These are phyloP conservation scores for Collichthys lucidus DNA, from an alignment of 2,113 vertebrate genomes.

Conservation along the genomic window DNA sequence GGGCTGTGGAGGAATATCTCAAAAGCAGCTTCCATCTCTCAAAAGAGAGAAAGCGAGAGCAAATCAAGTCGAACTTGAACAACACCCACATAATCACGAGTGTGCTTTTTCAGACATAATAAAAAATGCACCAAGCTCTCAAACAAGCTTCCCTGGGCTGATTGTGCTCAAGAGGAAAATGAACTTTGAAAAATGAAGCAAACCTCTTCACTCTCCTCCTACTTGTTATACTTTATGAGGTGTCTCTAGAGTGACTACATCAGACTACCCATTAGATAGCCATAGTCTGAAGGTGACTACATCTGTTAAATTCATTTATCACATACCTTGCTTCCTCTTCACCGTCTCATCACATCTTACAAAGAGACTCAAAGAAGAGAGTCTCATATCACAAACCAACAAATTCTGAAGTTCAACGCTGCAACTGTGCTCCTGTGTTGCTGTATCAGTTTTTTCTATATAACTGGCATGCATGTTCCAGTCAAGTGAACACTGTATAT, in stretches of 20 bases:
- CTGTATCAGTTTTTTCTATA: no score
- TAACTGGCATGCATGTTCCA: conserved; percentile 50
- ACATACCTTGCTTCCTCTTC: background rate
- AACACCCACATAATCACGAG: conserved; percentile 74
- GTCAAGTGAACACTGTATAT: conserved; percentile 24
- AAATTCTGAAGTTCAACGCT: background rate
- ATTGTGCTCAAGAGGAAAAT: conserved; percentile 68
- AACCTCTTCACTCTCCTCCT: conserved; percentile 47
- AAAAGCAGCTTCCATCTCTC: conserved; percentile 53
- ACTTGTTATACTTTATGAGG: conserved; percentile 34
- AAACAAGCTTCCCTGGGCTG: conserved; percentile 49
- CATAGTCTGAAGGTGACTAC: conserved; percentile 12
- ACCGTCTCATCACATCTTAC: background rate
- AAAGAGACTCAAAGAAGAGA: background rate
- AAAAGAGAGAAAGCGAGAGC: conserved; percentile 53
- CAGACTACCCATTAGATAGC: conserved; percentile 35
- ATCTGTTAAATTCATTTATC: conserved; percentile 17
- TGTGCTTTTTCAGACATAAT: conserved; percentile 72
- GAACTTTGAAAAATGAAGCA: conserved; percentile 52
- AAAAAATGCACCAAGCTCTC: conserved; percentile 65
- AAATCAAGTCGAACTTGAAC: conserved; percentile 58
- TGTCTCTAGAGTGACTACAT: conserved; percentile 36
- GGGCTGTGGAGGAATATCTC: conserved; percentile 48
- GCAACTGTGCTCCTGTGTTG: background rate
- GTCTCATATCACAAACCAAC: background rate